Evolutionary conservation across 2,888 invertebrate genomes (phyloP).

Genomic region (Margaritifera margaritifera): DNA sequence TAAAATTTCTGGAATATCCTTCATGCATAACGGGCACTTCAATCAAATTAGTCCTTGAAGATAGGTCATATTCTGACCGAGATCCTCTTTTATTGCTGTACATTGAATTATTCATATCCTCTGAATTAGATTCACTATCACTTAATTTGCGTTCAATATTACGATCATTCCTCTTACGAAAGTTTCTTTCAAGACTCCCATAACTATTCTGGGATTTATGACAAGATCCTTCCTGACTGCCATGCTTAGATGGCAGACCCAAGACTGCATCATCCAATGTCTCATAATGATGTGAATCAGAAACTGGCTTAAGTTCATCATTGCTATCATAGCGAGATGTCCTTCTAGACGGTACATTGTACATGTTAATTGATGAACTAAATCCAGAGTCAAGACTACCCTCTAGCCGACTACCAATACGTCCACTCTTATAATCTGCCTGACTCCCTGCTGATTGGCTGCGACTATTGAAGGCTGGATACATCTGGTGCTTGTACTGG

Average conservation of each 20-base stretch:
- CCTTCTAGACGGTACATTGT: slow-evolving; percentile 72
- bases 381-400: slow-evolving; percentile 58
- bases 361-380: slow-evolving; percentile 68
- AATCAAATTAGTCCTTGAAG: slow-evolving; percentile 36
- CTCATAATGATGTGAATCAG: slow-evolving; percentile 39
- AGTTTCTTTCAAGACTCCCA: slow-evolving; percentile 58
- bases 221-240: slow-evolving; percentile 64
- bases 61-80: slow-evolving; percentile 53
- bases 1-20: slow-evolving; percentile 7
- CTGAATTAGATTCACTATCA: slow-evolving; percentile 36
- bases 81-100: slow-evolving; percentile 61
- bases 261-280: slow-evolving; percentile 40
- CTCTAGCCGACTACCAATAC: slow-evolving; percentile 27
- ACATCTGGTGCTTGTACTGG: slow-evolving; percentile 71
- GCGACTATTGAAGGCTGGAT: slow-evolving; percentile 54
- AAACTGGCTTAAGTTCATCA: slow-evolving; percentile 61
- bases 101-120: slow-evolving; percentile 49
- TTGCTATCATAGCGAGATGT: slow-evolving; percentile 69
- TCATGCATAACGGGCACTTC: slow-evolving; percentile 57
- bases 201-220: slow-evolving; percentile 45
- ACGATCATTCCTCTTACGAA: slow-evolving; percentile 33
- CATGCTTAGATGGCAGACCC: slow-evolving; percentile 51
- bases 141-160: slow-evolving; percentile 40
- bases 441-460: slow-evolving; percentile 51
- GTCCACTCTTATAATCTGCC: slow-evolving; percentile 65